Evolutionary conservation across 2,888 invertebrate genomes (phyloP).

Genomic region (Allolobophora icterica): DNA sequence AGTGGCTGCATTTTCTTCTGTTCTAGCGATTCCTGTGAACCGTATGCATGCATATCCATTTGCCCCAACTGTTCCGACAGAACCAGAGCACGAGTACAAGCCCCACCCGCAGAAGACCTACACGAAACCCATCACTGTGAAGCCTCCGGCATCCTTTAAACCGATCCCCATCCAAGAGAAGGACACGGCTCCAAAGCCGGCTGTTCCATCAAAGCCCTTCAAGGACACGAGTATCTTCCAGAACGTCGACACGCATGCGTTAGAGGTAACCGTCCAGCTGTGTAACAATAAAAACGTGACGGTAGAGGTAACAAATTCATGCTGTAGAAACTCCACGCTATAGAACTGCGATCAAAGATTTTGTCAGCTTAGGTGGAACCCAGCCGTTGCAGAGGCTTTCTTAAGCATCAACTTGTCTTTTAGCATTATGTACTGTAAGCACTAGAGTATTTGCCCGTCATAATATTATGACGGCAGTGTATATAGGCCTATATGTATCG

Average conservation of each 20-base stretch:
- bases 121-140: slow-evolving; percentile 48
- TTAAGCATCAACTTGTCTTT: too few relatives aligned
- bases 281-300: neutral
- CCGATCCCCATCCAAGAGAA: slow-evolving; percentile 54
- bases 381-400: too few relatives aligned
- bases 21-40: slow-evolving; percentile 31
- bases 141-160: slow-evolving; percentile 57
- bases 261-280: slow-evolving; percentile 56
- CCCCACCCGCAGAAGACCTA: slow-evolving; percentile 51
- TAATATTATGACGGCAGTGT: too few relatives aligned
- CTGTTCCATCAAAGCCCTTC: slow-evolving; percentile 58
- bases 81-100: slow-evolving; percentile 50
- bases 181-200: slow-evolving; percentile 56
- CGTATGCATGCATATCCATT: slow-evolving; percentile 45
- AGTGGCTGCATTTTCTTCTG: neutral
- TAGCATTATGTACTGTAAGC: too few relatives aligned
- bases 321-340: too few relatives aligned
- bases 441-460: too few relatives aligned
- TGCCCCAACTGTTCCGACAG: slow-evolving; percentile 48
- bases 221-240: slow-evolving; percentile 60
- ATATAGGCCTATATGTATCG: too few relatives aligned
- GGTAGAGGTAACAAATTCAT: too few relatives aligned
- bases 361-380: too few relatives aligned
- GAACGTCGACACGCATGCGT: slow-evolving; percentile 64
- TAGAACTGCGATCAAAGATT: too few relatives aligned